These are phyloP conservation scores for Diploscapter pachys DNA, from an alignment of 1,140 invertebrate species.

Conservation along the genomic window DNA sequence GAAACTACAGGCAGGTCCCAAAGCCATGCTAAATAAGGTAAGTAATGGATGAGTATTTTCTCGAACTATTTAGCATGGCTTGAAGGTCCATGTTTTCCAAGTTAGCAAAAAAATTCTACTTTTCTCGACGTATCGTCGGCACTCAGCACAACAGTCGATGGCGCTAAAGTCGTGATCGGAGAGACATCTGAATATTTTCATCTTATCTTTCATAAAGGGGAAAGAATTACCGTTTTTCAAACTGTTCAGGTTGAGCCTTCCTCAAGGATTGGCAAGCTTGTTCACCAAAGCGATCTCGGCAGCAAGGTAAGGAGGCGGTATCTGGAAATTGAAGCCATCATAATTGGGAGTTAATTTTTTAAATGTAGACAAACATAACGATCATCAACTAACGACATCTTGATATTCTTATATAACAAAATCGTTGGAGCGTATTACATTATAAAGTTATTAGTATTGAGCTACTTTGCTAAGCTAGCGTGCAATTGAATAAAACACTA, in stretches of 20 bases:
- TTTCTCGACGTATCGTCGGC: conserved; percentile 37
- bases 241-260: conserved; percentile 32
- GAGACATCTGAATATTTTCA: conserved; percentile 28
- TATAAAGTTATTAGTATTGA: too few relatives aligned
- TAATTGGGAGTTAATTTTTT: neutral
- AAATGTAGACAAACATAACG: too few relatives aligned
- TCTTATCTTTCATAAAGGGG: neutral
- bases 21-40: too few relatives aligned
- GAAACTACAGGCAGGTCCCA: too few relatives aligned
- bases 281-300: conserved; percentile 38
- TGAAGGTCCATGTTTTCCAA: neutral
- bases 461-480: too few relatives aligned
- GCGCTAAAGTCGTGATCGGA: conserved; percentile 40
- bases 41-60: neutral
- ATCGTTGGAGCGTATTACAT: too few relatives aligned
- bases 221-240: conserved; percentile 31
- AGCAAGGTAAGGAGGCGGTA: conserved; percentile 36
- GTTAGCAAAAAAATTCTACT: neutral
- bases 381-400: too few relatives aligned
- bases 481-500: too few relatives aligned
- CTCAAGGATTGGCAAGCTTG: conserved; percentile 38
- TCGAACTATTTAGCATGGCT: neutral
- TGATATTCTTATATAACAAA: too few relatives aligned
- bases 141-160: conserved; percentile 41
- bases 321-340: conserved; percentile 25